Evolutionary conservation across 2,888 invertebrate genomes (phyloP), one percentile per base, ranked within the genome.

Genomic region (Camponotus fellah): DNA sequence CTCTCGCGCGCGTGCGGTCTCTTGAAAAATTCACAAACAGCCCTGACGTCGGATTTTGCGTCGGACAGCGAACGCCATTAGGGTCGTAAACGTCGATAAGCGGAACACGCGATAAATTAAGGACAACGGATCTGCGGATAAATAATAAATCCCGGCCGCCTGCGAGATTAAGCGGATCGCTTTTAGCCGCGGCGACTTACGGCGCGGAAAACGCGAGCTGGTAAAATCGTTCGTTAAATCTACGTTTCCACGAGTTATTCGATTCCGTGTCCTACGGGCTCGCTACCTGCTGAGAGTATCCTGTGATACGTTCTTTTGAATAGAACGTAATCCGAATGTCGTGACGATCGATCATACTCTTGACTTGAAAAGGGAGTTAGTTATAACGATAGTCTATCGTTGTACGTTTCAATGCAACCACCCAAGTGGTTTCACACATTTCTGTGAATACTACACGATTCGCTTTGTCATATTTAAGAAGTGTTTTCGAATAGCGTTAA

Each of bases 291-390:
- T 85, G 84, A 58, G 85, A 84, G 65, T 56, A 60, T 65, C 58
- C 72, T 84, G 74, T 66, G 56, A 77, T 72, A 83, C 8, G 71
- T 84, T n/a, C 69, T 32, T 72, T 65, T 72, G 72, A 80, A 80
- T 80, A 72, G 60, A 71, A 85, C 71, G 58, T 84, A 85, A 84
- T 85, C 77, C 77, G 58, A 84, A 60, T 84, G 56, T 71, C 84
- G n/a, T 65, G 76, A 75, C 60, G 85, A 85, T 85, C 85, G 85
- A 85, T 85, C 85, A 85, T 85, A 77, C 71, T 58, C 65, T 53
- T 81, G 81, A 81, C 79, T 84, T 83, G 84, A 77, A 85, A 83
- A 69, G 84, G 69, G 77, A 83, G 62, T 83, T 56, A 32, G 34
- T 21, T 76, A 40, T 72, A 72, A 21, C 53, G 53, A 53, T n/a